Evolutionary conservation across 1,140 invertebrate genomes (phyloP).

Genomic region (Schlechtendalia chinensis): DNA sequence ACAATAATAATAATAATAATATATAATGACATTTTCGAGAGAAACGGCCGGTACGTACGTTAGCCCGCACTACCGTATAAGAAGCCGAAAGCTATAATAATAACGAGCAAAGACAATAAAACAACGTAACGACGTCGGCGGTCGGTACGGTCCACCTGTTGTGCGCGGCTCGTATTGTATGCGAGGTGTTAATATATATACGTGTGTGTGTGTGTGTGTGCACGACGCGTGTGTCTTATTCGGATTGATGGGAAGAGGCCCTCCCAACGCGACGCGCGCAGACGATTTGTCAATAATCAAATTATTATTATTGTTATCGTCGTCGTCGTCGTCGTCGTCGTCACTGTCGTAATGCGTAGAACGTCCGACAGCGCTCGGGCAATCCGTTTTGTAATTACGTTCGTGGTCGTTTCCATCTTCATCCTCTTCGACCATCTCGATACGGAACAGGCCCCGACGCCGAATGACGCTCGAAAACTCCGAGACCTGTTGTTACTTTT

Average conservation of each 20-base stretch:
- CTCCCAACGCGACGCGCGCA: slow-evolving; percentile 25
- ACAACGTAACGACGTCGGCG: background rate
- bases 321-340: background rate
- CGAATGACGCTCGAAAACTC: no score
- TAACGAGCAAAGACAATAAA: slow-evolving; percentile 48
- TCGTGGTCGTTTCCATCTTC: background rate
- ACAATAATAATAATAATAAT: slow-evolving; percentile 23
- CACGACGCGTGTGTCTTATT: slow-evolving; percentile 2
- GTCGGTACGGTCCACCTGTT: background rate
- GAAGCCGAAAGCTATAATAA: slow-evolving; percentile 47
- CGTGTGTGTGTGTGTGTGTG: no score
- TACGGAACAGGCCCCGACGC: no score
- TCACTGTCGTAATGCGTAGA: background rate
- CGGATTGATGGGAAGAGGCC: slow-evolving; percentile 32
- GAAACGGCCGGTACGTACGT: background rate
- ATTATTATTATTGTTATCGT: background rate
- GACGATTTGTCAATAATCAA: slow-evolving; percentile 38
- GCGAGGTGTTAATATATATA: slow-evolving; percentile 19
- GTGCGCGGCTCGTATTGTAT: no score
- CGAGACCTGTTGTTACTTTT: no score
- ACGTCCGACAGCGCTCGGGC: background rate
- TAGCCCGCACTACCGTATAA: slow-evolving; percentile 25
- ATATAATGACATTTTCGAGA: slow-evolving; percentile 44
- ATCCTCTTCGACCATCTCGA: slow-evolving; percentile 6
- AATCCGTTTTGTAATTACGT: slow-evolving; percentile 41